Base-by-base conservation (phyloP, 2,113 vertebrate genomes). In the Chionodraco myersi region DNA sequence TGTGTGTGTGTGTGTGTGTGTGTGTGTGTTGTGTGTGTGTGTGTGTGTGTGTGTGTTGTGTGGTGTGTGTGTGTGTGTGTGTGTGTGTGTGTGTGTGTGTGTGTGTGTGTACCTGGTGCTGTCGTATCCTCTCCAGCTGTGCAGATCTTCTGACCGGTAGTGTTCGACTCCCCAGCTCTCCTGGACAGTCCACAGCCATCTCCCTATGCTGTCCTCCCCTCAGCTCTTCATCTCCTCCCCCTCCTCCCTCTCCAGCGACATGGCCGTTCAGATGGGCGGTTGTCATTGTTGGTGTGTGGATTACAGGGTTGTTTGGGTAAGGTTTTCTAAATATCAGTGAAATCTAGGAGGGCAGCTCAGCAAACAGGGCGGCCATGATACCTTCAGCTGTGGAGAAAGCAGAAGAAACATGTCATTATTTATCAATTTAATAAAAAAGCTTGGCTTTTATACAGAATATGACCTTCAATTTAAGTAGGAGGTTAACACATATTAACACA, bases 171-270 rank as follows among this genome's bases (percentile, higher is more conserved):
- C 98, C 98, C 90, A 99, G 86, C 36, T 99, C 98, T 74, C 95
- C 95, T 0, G 98, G 98, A 90, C 98, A 99, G 90, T 99, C 98
- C 2, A 99, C 96, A 23, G 98, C 96, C 98, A 99, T 99, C 91
- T 99, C 98, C 87, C 97, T 91, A 88, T 97, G 97, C 86, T 96
- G 92, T 72, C 82, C 89, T 92, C 95, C 89, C 94, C 94, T 88
- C 87, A 94, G 91, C 92, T 90, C 96, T 80, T 95, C 92, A 86
- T 96, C 96, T 74, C 87, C 90, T 70, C 70, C 89, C 51, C 88
- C 85, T 57, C 95, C 26, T 26, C 95, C 68, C 62, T 97, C 97
- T 64, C 97, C 97, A 54, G 96, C 89, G 83, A 98, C 93, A 80
- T 98, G 97, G 86, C 98, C 98, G 53, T 99, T 99, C 94, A 99